phyloP scores from a whole-genome alignment of 2,888 invertebrate species.

The Hemaris fuciformis region DNA sequence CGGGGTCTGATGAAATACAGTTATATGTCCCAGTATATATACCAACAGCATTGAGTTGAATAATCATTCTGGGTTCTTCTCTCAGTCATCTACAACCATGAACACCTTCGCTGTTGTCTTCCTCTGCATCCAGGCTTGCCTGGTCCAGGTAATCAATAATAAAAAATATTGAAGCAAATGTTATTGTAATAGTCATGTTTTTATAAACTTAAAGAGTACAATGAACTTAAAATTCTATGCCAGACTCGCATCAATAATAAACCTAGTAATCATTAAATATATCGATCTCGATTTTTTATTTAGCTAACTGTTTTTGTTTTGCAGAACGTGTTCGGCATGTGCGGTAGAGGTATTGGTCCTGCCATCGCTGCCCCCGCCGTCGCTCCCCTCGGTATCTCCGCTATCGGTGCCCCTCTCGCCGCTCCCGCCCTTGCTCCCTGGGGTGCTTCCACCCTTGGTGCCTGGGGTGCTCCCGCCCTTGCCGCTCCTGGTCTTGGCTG shows the following conservation, averaged over 20 bases:
- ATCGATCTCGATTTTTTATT: too few species aligned
- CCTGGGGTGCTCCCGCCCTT: conserved; percentile 27
- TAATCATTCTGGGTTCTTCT: conserved; percentile 4
- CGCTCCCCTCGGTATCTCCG: not conserved
- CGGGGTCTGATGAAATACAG: not conserved
- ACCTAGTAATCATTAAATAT: too few species aligned
- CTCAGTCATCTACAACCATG: conserved; percentile 18
- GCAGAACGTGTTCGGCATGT: conserved; percentile 10
- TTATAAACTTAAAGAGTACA: not conserved
- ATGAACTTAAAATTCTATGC: too few species aligned
- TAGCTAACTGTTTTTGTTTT: not conserved
- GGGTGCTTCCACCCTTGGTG: conserved; percentile 29
- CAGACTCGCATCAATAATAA: too few species aligned
- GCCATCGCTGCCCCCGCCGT: not conserved
- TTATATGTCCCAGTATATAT: conserved; percentile 1
- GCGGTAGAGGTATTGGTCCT: conserved; percentile 8
- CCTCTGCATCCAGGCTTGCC: conserved; percentile 25
- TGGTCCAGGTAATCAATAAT: conserved; percentile 24
- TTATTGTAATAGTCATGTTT: too few species aligned
- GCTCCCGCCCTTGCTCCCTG: not conserved
- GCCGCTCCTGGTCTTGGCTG: conserved; percentile 10
- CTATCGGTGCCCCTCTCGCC: not conserved
- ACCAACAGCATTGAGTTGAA: not conserved
- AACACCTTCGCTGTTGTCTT: conserved; percentile 23
- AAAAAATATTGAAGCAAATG: too few species aligned